Evolutionary conservation across 1,140 invertebrate species (phyloP), one percentile per base, ranked within the genome.

Genomic region (Papilio glaucus): DNA sequence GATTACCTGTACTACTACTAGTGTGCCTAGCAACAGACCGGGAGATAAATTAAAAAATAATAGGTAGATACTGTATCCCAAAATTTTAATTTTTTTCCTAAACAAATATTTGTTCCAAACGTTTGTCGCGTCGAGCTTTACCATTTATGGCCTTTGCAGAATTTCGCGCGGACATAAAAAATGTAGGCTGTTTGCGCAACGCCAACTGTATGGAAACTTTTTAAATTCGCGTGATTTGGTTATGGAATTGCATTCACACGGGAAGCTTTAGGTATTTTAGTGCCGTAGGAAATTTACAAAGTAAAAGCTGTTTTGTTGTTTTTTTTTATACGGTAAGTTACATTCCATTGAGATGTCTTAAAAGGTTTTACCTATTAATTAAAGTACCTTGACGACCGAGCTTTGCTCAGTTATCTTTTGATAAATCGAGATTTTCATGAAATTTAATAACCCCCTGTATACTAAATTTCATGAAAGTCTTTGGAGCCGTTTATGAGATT

Each of bases 131-230:
- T 39, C 68, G 65, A 53, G 72, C 61, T 81, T 80, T 79, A 62
- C 71, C 57, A 78, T 80, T 63, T 76, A 53, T 65, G 76, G 75
- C 72, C 57, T 83, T 83, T 74, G 78, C 76, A 73, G 71, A 79
- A 82, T 84, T 83, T 85, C 71, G 70, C 81, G 42, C 42, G 45
- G 21, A 39, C 74, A 79, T 83, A 81, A 77, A 77, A 42, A 68
- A 69, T 49, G 67, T 33, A 18, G 61, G 33, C 37, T 21, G 33
- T 53, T 69, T 69, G 42, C 42, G 29, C 7, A 69, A 69, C 63
- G 10, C 39, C 4, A 1, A 37, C 42, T 49, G 67, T 38, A 49
- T 13, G 39, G 69, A 63, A 53, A 74, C 21, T 49, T 49, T 69
- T 69, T 45, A 69, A 69, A 69, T 69, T 37, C n/a, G 26, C 67